Conservation (phyloP, 2,888 invertebrate genomes). For the Oscheius sp. region DNA sequence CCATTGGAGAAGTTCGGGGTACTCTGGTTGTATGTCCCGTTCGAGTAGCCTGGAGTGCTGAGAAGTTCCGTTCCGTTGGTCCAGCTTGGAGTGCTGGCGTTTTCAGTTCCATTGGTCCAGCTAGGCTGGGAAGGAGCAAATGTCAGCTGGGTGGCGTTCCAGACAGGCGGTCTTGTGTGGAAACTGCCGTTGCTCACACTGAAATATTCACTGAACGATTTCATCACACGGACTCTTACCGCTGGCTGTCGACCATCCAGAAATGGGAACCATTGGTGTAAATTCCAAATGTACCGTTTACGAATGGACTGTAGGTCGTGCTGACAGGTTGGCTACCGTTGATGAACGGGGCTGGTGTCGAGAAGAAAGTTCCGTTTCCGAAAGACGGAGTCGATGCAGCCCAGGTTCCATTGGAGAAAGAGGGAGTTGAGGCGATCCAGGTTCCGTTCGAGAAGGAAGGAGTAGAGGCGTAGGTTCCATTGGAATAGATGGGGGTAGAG, state of each 20-base stretch:
- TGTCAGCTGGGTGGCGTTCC: background rate
- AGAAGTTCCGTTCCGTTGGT: too few species aligned
- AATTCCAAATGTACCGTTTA: conserved; percentile 5
- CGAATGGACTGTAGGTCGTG: background rate
- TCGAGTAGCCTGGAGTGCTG: too few species aligned
- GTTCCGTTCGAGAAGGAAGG: background rate
- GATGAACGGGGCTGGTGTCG: background rate
- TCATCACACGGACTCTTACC: background rate
- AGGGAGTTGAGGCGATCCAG: background rate
- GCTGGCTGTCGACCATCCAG: background rate
- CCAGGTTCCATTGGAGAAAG: background rate
- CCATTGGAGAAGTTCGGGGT: too few species aligned
- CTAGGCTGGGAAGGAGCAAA: background rate
- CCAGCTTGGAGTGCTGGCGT: too few species aligned
- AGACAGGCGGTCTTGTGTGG: background rate
- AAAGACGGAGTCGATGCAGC: too few species aligned
- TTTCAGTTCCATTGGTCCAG: background rate
- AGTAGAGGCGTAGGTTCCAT: background rate
- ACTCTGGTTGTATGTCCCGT: too few species aligned
- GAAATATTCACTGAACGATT: background rate
- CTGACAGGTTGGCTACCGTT: background rate
- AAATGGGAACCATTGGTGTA: conserved; percentile 4
- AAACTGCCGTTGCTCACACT: background rate
- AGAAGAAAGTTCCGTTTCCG: too few species aligned
- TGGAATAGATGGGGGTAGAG: too few species aligned